These are phyloP conservation scores for Sparidentex hasta DNA, from an alignment of 2,797 vertebrate species.

Conservation along the genomic window DNA sequence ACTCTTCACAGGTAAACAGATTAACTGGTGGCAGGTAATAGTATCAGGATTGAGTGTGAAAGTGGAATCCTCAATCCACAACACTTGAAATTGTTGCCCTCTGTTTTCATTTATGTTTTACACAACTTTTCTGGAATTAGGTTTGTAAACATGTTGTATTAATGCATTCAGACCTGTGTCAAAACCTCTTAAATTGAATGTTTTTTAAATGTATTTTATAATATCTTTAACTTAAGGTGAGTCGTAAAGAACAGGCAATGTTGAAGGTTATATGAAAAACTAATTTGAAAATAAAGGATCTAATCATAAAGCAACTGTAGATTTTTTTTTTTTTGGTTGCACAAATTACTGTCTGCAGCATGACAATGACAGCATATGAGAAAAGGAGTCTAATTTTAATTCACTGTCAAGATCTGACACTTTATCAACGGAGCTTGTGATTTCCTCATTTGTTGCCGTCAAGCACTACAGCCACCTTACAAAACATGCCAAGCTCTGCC, in stretches of 20 bases:
- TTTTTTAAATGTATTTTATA: background rate
- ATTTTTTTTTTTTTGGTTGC: background rate
- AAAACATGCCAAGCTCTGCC: constrained; percentile 74
- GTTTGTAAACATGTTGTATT: background rate
- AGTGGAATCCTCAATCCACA: too few species aligned
- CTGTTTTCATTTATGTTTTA: too few species aligned
- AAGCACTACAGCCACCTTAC: constrained; percentile 62
- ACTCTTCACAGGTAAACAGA: background rate
- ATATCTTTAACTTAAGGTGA: constrained; percentile 10
- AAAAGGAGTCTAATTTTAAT: constrained; percentile 51
- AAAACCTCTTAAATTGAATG: constrained; percentile 16
- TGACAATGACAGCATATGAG: constrained; percentile 33
- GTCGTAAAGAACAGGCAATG: background rate
- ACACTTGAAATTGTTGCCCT: too few species aligned
- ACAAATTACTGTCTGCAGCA: constrained; percentile 10
- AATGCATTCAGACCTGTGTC: constrained; percentile 6
- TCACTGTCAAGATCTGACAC: constrained; percentile 50
- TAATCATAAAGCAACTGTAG: constrained; percentile 1
- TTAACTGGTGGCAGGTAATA: background rate
- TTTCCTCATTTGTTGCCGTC: constrained; percentile 71
- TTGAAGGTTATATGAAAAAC: background rate
- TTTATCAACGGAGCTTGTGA: constrained; percentile 58
- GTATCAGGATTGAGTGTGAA: background rate
- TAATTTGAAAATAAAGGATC: background rate
- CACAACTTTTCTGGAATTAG: too few species aligned